phyloP scores from a whole-genome alignment of 1,140 invertebrate genomes.

The Cephus cinctus region DNA sequence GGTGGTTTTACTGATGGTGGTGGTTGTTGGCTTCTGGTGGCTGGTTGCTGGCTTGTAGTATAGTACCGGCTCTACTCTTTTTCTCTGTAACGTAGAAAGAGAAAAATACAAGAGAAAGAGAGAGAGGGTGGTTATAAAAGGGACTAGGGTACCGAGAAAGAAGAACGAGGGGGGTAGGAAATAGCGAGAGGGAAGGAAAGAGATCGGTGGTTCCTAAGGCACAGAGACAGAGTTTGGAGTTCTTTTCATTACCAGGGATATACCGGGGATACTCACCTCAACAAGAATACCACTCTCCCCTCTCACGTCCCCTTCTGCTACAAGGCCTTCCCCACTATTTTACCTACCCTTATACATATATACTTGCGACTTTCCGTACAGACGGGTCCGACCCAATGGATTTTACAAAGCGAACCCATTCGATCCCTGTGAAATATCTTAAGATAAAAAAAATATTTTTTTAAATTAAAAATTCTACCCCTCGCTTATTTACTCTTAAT shows the following conservation, averaged over 20 bases:
- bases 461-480: no score
- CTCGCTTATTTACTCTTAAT: no score
- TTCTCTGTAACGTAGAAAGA: no score
- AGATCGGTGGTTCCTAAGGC: slow-evolving; percentile 9
- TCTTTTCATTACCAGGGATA: slow-evolving; percentile 38
- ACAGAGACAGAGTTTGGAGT: slow-evolving; percentile 32
- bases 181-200: slow-evolving; percentile 11
- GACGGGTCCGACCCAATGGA: no score
- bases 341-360: slow-evolving; percentile 5
- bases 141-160: slow-evolving; percentile 27
- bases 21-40: neutral
- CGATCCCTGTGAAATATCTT: no score
- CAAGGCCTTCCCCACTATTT: no score
- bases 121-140: slow-evolving; percentile 1
- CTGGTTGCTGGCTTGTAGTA: no score
- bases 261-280: slow-evolving; percentile 20
- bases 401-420: no score
- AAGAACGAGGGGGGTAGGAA: slow-evolving; percentile 11
- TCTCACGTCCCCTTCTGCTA: no score
- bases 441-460: no score
- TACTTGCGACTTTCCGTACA: slow-evolving; percentile 7
- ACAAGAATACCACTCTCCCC: slow-evolving; percentile 24
- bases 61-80: no score
- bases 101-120: neutral
- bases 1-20: neutral